phyloP scores from a whole-genome alignment of 2,797 vertebrate species.

The Myiotriccus ornatus region DNA sequence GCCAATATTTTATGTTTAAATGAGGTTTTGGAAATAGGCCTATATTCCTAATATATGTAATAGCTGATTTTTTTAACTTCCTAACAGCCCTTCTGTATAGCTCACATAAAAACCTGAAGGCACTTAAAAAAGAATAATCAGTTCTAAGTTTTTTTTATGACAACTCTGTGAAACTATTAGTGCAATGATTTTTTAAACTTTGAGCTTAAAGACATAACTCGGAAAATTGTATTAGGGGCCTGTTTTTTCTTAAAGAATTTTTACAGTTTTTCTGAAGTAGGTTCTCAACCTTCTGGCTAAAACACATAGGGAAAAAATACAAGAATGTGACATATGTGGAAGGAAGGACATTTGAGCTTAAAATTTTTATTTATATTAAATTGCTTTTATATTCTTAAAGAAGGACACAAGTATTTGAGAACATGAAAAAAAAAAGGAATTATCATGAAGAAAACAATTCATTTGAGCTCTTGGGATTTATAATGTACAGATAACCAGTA shows the following conservation, averaged over 20 bases:
- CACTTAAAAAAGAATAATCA: neutral
- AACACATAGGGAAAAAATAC: accelerated
- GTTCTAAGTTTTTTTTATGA: neutral
- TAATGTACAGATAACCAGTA: neutral
- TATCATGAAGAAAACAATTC: neutral
- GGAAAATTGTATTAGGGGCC: neutral
- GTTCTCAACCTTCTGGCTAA: neutral
- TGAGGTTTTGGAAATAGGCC: neutral
- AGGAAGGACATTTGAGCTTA: neutral
- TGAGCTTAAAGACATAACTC: neutral
- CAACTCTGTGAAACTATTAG: neutral
- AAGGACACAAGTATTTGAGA: neutral
- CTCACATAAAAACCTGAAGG: neutral
- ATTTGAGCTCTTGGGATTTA: neutral
- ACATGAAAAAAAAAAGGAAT: neutral
- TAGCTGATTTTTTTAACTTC: neutral
- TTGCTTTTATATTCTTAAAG: neutral
- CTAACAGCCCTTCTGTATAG: neutral
- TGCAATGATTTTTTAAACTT: neutral
- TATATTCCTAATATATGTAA: neutral
- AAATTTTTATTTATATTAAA: neutral
- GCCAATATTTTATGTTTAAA: neutral
- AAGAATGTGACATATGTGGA: neutral
- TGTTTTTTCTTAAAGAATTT: neutral
- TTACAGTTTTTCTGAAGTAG: neutral